These are phyloP conservation scores for Coptodon rendalli DNA, from an alignment of 2,113 vertebrate species.

Conservation along the genomic window DNA sequence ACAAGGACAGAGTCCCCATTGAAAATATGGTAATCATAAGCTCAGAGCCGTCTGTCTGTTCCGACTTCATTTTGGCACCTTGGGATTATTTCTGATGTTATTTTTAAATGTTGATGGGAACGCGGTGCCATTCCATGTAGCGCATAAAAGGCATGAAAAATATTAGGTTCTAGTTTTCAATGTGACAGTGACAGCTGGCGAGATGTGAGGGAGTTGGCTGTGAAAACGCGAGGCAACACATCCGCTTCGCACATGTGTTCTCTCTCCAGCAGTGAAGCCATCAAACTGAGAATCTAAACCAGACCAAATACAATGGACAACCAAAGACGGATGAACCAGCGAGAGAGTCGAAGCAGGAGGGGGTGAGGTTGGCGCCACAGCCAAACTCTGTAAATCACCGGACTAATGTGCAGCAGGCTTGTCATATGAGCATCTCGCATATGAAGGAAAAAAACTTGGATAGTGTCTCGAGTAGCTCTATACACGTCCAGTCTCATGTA, in stretches of 20 bases:
- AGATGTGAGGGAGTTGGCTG: background rate
- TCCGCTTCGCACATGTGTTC: constrained; percentile 42
- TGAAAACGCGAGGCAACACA: constrained; percentile 3
- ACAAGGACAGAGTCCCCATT: background rate
- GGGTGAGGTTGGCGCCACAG: constrained; percentile 13
- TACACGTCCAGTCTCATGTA: background rate
- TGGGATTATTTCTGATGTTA: background rate
- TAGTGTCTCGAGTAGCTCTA: background rate
- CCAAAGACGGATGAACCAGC: constrained; percentile 5
- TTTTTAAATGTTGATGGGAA: background rate
- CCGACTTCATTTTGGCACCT: background rate
- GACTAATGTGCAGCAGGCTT: constrained; percentile 54
- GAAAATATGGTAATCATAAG: constrained; percentile 24
- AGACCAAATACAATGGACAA: constrained; percentile 37
- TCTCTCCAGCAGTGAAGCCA: constrained; percentile 2
- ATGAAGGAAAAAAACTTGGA: background rate
- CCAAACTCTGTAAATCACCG: constrained; percentile 55
- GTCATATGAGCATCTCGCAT: constrained; percentile 34
- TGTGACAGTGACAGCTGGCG: background rate
- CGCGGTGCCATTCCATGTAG: background rate
- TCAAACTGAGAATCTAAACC: constrained; percentile 42
- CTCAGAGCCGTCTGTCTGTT: background rate
- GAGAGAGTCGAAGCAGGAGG: background rate
- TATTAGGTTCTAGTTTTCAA: background rate
- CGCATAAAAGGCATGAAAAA: background rate